Base-by-base conservation (phyloP, 2,113 vertebrate genomes). In the Lagopus leucura region DNA sequence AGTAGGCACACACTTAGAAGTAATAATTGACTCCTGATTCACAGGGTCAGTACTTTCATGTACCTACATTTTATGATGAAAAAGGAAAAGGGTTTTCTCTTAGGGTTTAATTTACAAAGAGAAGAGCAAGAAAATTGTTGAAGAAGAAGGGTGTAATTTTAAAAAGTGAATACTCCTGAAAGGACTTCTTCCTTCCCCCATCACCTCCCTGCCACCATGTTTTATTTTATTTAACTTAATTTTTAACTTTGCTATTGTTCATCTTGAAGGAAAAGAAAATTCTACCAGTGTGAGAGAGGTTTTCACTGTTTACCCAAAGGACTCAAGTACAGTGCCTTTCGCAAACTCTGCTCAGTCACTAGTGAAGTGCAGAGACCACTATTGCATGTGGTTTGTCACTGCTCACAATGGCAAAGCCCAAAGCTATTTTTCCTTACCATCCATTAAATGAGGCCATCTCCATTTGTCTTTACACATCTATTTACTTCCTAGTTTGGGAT, bases 21-120 rank as follows among this genome's bases (percentile, higher is more conserved):
- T 91, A 91, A 91, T 90, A 91, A 88, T 86, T 95, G 89, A 92
- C 90, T n/a, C 13, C 71, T 91, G 90, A 91, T 94, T 96, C 88
- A 91, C 16, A 67, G 30, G 66, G 89, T 92, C 89, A 90, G 47
- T 88, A 38, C 27, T 81, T 92, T 71, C 88, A 67, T 30, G 4
- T 86, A 93, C 47, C 52, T 86, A 52, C 38, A 36, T 78, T 91
- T 93, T 91, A 88, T 88, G 87, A 88, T 81, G 79, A 92, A 92
- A 93, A 95, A 21, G 38, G 48, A 89, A 76, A 82, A 57, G 43
- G 1, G 6, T 89, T 88, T 91, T 89, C 36, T 91, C 24, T 25
- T 67, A 48, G n/a, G 42, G 36, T 83, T 95, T 94, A 86, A 95
- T 94, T 90, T 88, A 77, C 66, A 88, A 91, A 90, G 79, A 74